Evolutionary conservation across 2,113 vertebrate genomes (phyloP), one percentile per base, ranked within the genome.

Genomic region (Sterrhoptilus dennistouni): DNA sequence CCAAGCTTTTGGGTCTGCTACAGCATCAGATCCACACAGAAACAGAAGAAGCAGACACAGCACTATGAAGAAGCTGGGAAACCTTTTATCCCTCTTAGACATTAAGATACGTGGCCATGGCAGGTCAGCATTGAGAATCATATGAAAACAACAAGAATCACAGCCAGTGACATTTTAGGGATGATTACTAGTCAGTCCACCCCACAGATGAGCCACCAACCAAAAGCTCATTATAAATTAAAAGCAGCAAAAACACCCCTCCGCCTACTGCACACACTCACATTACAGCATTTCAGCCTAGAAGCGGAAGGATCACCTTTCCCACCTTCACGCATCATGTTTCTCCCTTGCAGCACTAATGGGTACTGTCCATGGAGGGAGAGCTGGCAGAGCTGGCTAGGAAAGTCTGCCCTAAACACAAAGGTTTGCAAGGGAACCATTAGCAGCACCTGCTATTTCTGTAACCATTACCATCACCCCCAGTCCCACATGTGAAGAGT

Each of bases 221-320:
- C 5, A 3, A 72, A 91, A 76, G 53, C 57, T 95, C 81, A 84
- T 96, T 92, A 86, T 52, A 93, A 85, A 94, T 94, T 95, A 85
- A 95, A 95, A 87, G 60, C 17, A 66, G 74, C 8, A 60, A 59
- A 42, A 35, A 1, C 40, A 6, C 42, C 56, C 16, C 42, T 65
- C 50, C 56, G 65, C 45, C 64, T 70, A 22, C 40, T 11, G 65
- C 60, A 78, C 65, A 45, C 31, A 14, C 94, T 96, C 93, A 75
- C 1, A 4, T 96, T 95, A 93, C 96, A 82, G 82, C 0, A 1
- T 42, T 76, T 60, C 94, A 89, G 74, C 69, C 77, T 31, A 50
- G 53, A 49, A 95, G 69, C 5, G n/a, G 68, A 93, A 84, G 87
- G 83, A 93, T 95, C 81, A 71, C 33, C 65, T 95, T 94, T 77